phyloP scores from a whole-genome alignment of 2,113 vertebrate species.

The Pangasianodon hypophthalmus region DNA sequence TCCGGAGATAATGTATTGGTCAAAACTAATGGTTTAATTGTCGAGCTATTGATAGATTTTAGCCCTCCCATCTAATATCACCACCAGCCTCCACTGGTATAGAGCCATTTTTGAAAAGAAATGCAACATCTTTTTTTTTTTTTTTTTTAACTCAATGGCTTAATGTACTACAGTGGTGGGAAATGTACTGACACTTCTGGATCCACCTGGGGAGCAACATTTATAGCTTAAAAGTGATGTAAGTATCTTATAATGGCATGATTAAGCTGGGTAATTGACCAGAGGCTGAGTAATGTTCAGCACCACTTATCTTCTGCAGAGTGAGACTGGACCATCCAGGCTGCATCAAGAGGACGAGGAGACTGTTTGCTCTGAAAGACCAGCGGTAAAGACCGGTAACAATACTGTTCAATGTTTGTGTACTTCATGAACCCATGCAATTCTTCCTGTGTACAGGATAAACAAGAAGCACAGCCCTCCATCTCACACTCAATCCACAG shows the following conservation, averaged over 20 bases:
- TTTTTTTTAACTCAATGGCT: not conserved
- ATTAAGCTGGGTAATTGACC: not conserved
- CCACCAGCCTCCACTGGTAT: no score
- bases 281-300: not conserved
- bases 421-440: not conserved
- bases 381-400: not conserved
- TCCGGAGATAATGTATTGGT: not conserved
- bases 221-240: not conserved
- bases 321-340: not conserved
- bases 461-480: not conserved
- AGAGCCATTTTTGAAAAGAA: not conserved
- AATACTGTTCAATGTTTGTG: not conserved
- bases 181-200: not conserved
- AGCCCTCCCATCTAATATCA: no score
- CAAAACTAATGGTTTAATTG: not conserved
- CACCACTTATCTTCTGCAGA: not conserved
- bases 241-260: not conserved
- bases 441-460: not conserved
- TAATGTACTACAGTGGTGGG: not conserved
- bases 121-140: no score
- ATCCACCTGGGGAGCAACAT: not conserved
- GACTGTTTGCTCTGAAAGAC: not conserved
- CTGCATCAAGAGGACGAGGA: not conserved
- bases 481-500: not conserved
- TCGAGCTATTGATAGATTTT: not conserved